Percentiles rank a stretch among this genome's conserved stretches.
phyloP scores from a whole-genome alignment of 1,140 invertebrate species.

The Trachelipus rathkii region DNA sequence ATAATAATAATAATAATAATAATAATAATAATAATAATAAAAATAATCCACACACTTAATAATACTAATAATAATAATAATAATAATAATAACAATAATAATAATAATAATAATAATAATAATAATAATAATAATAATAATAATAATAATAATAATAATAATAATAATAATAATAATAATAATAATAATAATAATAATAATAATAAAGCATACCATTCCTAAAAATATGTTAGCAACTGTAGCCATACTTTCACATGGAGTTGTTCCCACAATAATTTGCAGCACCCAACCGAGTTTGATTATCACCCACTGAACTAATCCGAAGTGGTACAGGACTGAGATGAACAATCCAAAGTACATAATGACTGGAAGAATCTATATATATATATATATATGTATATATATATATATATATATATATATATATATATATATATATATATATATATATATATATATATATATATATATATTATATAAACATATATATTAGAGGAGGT shows the following conservation, averaged over 20 bases:
- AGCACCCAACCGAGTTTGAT: constrained; percentile 72
- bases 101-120: too few species aligned
- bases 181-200: constrained; percentile 12
- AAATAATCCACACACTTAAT: background rate
- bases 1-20: background rate
- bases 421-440: too few species aligned
- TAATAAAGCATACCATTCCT: constrained; percentile 64
- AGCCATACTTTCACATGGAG: constrained; percentile 85
- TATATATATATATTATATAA: too few species aligned
- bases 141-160: background rate
- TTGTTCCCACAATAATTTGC: constrained; percentile 71
- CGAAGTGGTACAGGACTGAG: constrained; percentile 80
- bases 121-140: too few species aligned
- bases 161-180: background rate
- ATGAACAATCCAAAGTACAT: constrained; percentile 87
- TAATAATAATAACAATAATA: too few species aligned
- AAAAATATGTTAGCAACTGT: constrained; percentile 84
- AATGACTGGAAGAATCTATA: constrained; percentile 74
- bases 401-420: too few species aligned
- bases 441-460: too few species aligned
- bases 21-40: background rate
- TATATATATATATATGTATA: background rate
- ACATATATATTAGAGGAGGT: too few species aligned
- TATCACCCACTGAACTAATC: constrained; percentile 78
- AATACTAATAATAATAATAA: background rate